Evolutionary conservation across 2,797 vertebrate species (phyloP), one percentile per base, ranked within the genome.

Genomic region (Ara ararauna): DNA sequence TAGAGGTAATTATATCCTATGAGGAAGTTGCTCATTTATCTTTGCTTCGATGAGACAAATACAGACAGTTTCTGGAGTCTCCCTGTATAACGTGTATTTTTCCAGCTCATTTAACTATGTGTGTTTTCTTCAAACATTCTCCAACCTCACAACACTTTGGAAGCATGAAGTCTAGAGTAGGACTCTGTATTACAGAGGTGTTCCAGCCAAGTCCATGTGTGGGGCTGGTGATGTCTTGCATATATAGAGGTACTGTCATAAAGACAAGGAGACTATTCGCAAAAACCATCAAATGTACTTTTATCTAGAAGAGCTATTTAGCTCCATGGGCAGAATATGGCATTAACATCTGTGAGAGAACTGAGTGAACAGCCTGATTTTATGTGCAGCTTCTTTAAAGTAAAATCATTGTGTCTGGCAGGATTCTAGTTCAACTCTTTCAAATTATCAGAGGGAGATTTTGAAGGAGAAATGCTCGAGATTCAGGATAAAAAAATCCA

Each of bases 21-120:
- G 0, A 96, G 86, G 83, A 94, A 85, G 85, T 82, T 89, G 77
- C 80, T 94, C 77, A 94, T 95, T 97, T 94, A 95, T 95, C 90
- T 95, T 81, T 77, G 65, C 87, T 94, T 97, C 93, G 94, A 95
- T 93, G 70, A 95, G 90, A 93, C 92, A 91, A 95, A 94, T 67
- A 86, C 40, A 84, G 83, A 86, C 18, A 70, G 30, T 67, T 95
- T 90, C 86, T 66, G 38, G 47, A 90, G 77, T 73, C 66, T 83
- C 44, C 64, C 34, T 64, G 54, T 75, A 85, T 86, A 90, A 93
- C 54, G 66, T 40, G 20, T 77, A 78, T 92, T 95, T 91, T 95
- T 73, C 73, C 77, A 91, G 85, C n/a, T 71, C 71, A 80, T 94
- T 93, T 95, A 95, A 79, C 83, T 2, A 4, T 40, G 53, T 78